These are phyloP conservation scores for Heliconius congener DNA, from an alignment of 1,140 invertebrate species.

Conservation along the genomic window DNA sequence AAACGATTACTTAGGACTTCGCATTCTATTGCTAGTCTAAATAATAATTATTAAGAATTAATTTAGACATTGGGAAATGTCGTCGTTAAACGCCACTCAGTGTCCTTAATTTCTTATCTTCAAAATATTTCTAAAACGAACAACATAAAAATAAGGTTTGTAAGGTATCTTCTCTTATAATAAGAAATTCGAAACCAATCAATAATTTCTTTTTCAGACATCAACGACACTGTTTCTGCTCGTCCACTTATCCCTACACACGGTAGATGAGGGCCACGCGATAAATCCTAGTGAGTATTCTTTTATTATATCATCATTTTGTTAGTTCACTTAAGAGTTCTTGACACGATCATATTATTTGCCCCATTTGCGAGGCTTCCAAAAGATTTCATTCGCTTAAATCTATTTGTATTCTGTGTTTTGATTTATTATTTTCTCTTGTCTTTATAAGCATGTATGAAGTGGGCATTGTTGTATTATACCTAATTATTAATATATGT, in stretches of 20 bases:
- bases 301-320: constrained; percentile 26
- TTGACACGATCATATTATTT: constrained; percentile 26
- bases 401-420: constrained; percentile 17
- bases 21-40: too few species aligned
- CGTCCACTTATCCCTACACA: constrained; percentile 73
- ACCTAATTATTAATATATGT: too few species aligned
- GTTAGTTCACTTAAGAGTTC: constrained; percentile 25
- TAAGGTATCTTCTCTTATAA: background rate
- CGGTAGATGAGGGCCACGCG: constrained; percentile 72
- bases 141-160: background rate
- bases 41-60: too few species aligned
- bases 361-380: constrained; percentile 21
- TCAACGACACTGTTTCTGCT: constrained; percentile 65
- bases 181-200: background rate
- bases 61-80: too few species aligned
- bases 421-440: constrained; percentile 18
- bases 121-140: too few species aligned
- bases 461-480: too few species aligned
- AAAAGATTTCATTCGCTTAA: constrained; percentile 14
- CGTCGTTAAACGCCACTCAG: too few species aligned
- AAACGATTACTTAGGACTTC: too few species aligned
- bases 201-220: constrained; percentile 51
- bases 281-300: constrained; percentile 74
- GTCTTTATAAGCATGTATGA: background rate
- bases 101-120: too few species aligned